Evolutionary conservation across 2,113 vertebrate genomes (phyloP), one percentile per base, ranked within the genome.

Genomic region (Octodon degus): DNA sequence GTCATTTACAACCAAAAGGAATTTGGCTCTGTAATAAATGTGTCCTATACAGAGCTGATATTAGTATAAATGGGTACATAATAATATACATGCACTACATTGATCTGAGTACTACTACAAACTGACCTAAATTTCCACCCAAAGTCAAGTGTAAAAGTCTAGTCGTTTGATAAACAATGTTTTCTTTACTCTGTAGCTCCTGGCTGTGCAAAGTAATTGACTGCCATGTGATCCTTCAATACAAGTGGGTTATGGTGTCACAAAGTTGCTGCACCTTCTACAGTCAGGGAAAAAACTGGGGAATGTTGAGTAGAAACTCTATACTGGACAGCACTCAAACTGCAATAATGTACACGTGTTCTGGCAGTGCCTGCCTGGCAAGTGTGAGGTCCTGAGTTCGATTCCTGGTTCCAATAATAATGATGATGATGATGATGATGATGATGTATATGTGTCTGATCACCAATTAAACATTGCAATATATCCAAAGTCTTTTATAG

Each of bases 1-100:
- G 83, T 76, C 79, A 90, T 91, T 96, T 86, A 81, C 77, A 90
- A 96, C 76, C 70, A 84, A 91, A 95, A 96, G n/a, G 58, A 94
- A 91, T 93, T 93, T n/a, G 91, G 81, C 47, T 95, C 40, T 95
- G 40, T n/a, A 88, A 91, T 90, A 47, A 93, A 92, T 76, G 55
- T 92, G 7, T 80, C 85, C 80, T 37, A 86, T 0, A 74, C 19
- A 87, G 34, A 89, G 25, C 16, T 89, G 67, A 87, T 32, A 27
- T 70, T 87, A 62, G 30, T 74, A 93, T 11, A 74, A 47, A 67
- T 1, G 3, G 79, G 30, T 53, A 85, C 62, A n/a, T 91, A 86
- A 89, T 83, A 82, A 90, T 67, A 86, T 34, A 80, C n/a, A 82
- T 72, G 53, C 10, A n/a, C 37, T 19, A 5, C 17, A 19, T 30